Evolutionary conservation across 1,140 invertebrate species (phyloP).

Genomic region (Drosophila orosa): DNA sequence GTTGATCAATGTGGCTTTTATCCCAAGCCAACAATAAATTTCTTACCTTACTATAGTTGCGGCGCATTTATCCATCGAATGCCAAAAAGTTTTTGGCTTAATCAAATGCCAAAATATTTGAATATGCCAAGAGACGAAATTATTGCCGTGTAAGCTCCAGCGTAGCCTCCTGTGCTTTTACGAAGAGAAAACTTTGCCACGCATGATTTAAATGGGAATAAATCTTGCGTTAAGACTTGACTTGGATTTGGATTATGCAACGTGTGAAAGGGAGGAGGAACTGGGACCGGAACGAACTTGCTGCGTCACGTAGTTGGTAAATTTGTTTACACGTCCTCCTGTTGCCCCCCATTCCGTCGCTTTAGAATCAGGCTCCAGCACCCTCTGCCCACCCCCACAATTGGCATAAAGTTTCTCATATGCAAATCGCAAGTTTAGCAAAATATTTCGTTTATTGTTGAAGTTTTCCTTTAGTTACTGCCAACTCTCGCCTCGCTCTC

Average conservation of each 20-base stretch:
- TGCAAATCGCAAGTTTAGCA: slow-evolving; percentile 82
- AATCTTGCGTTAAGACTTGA: slow-evolving; percentile 79
- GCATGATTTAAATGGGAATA: slow-evolving; percentile 82
- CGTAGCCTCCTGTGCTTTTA: slow-evolving; percentile 29
- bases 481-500: slow-evolving; percentile 10
- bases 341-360: slow-evolving; percentile 18
- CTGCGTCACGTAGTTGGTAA: slow-evolving; percentile 78
- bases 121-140: slow-evolving; percentile 70
- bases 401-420: slow-evolving; percentile 81
- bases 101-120: slow-evolving; percentile 80
- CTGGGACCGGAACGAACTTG: slow-evolving; percentile 42
- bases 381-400: slow-evolving; percentile 44
- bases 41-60: slow-evolving; percentile 16
- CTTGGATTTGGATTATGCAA: slow-evolving; percentile 63
- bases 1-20: slow-evolving; percentile 30
- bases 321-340: slow-evolving; percentile 77
- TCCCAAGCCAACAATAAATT: slow-evolving; percentile 52
- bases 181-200: slow-evolving; percentile 72
- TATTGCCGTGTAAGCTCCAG: slow-evolving; percentile 56
- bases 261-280: slow-evolving; percentile 8
- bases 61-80: slow-evolving; percentile 29
- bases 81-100: slow-evolving; percentile 66
- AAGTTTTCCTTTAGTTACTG: slow-evolving; percentile 77
- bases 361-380: slow-evolving; percentile 32
- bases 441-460: slow-evolving; percentile 83